Percentiles rank a stretch among this genome's conserved stretches.
Evolutionary conservation across 1,140 invertebrate species (phyloP).

Genomic region (Uloborus diversus): DNA sequence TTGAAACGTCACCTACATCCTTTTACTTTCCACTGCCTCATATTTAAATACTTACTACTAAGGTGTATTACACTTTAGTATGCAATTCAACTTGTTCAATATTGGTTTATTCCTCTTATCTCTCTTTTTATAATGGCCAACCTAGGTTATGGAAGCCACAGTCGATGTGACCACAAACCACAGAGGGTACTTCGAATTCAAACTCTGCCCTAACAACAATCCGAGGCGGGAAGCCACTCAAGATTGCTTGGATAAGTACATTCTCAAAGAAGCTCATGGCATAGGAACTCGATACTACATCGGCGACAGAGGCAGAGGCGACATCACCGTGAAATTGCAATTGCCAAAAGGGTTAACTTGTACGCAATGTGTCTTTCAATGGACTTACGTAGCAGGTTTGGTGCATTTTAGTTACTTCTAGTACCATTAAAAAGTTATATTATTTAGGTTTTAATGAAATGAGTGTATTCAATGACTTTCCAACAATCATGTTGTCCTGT

Average conservation of each 20-base stretch:
- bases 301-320: not conserved
- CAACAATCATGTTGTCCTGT: no score
- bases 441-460: no score
- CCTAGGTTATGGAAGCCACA: conserved; percentile 45
- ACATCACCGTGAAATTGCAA: conserved; percentile 52
- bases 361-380: conserved; percentile 63
- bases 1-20: no score
- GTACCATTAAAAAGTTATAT: not conserved
- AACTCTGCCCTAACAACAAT: conserved; percentile 59
- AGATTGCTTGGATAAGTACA: conserved; percentile 59
- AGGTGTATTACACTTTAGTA: no score
- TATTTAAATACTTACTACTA: no score
- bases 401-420: not conserved
- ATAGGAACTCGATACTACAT: conserved; percentile 9
- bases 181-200: conserved; percentile 60
- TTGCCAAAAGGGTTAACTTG: conserved; percentile 61
- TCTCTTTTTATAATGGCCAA: not conserved
- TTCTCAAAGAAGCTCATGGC: conserved; percentile 17
- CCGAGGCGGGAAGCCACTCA: conserved; percentile 58
- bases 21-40: no score
- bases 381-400: conserved; percentile 63
- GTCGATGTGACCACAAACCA: conserved; percentile 69
- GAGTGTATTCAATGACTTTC: no score
- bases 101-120: not conserved
- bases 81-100: not conserved